A percentile compares a stretch with the other conserved stretches of the same genome.
These are phyloP conservation scores for Cottoperca gobio DNA, from an alignment of 2,797 vertebrate species.

Conservation along the genomic window DNA sequence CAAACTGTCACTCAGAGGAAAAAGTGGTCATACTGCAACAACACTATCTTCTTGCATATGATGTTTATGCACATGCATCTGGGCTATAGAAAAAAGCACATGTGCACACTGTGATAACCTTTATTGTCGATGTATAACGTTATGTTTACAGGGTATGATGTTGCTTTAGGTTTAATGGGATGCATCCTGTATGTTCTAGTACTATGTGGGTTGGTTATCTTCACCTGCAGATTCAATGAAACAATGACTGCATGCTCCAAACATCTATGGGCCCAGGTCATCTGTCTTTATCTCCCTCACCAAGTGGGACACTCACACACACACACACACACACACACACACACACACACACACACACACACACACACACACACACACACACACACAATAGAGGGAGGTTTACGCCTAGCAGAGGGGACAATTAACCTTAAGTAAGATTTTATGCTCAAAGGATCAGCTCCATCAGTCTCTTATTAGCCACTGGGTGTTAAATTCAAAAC, in stretches of 20 bases:
- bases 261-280: slow-evolving; percentile 24
- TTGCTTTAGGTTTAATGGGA: slow-evolving; percentile 3
- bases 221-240: slow-evolving; percentile 57
- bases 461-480: slow-evolving; percentile 5
- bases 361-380: slow-evolving; percentile 5
- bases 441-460: slow-evolving; percentile 28
- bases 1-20: neutral
- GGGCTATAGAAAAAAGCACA: neutral
- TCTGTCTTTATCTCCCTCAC: slow-evolving; percentile 55
- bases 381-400: too few relatives aligned
- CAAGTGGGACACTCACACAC: slow-evolving; percentile 32
- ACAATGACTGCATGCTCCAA: slow-evolving; percentile 50
- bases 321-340: slow-evolving; percentile 15
- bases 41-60: neutral
- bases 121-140: neutral
- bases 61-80: neutral
- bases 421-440: slow-evolving; percentile 45
- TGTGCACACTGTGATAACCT: slow-evolving; percentile 29
- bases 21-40: too few relatives aligned
- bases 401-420: slow-evolving; percentile 12
- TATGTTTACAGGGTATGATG: slow-evolving; percentile 11
- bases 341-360: slow-evolving; percentile 1
- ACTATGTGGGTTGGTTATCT: slow-evolving; percentile 59
- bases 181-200: neutral
- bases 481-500: neutral